Evolutionary conservation across 2,888 invertebrate genomes (phyloP), one percentile per base, ranked within the genome.

Genomic region (Podabrus alpinus): DNA sequence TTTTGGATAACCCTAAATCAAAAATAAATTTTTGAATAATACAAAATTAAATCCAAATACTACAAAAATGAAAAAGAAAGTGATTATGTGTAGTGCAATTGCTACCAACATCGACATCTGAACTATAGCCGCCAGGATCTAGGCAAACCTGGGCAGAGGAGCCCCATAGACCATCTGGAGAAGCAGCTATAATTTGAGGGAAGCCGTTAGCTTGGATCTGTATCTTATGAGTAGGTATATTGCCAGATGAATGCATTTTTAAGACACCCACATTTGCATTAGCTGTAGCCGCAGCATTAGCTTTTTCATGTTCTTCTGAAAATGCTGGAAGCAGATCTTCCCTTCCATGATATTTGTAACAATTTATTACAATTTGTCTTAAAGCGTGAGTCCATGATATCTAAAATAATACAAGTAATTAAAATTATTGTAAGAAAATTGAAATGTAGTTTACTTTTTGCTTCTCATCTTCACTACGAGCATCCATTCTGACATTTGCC

Each of bases 401-500:
- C 97, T 97, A 88, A 68, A 87, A 86, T 80, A 62, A 77, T 75
- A 77, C 61, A 15, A n/a, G 13, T 45, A 45, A 45, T 45, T 45
- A 61, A 61, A 61, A 61, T 17, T 4, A 15, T 16, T 13, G 16
- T 16, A 15, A 10, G 9, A 15, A 16, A 16, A 61, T 19, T n/a
- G 1, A 15, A 24, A 15, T 29, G 11, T 17, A 15, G 2, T 25
- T 78, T 88, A 97, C 97, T 92, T 97, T 97, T 88, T 97, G 97
- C 86, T 98, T 98, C 86, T 98, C 97, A 84, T 98, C 97, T 86
- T 98, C 98, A 16, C 96, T 93, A 80, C 98, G 90, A 2, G 97
- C 98, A 88, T 98, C 98, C 95, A 97, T 97, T 81, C 98, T 91
- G 13, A 98, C 98, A 89, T 98, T 98, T 76, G 98, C 98, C 98